These are phyloP conservation scores for Diadromus collaris DNA, from an alignment of 2,888 invertebrate genomes.

Conservation along the genomic window DNA sequence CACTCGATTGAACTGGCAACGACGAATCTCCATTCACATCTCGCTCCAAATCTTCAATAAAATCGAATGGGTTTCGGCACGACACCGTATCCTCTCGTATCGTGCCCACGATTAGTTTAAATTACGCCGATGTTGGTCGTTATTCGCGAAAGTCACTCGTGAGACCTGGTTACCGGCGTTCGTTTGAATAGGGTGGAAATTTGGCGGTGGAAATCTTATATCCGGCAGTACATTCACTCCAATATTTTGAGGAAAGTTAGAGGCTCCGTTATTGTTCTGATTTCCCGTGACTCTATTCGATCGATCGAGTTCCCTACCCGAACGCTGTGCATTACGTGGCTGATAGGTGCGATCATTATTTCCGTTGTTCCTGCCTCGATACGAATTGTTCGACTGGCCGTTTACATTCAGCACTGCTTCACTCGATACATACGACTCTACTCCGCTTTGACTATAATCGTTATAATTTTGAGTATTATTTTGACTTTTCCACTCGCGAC, in stretches of 20 bases:
- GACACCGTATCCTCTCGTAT: constrained; percentile 14
- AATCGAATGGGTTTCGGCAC: constrained; percentile 36
- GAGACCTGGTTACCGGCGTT: background rate
- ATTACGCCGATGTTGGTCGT: background rate
- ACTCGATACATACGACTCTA: background rate
- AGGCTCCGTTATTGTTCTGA: background rate
- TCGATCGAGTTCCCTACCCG: background rate
- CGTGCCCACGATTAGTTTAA: constrained; percentile 40
- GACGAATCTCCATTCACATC: constrained; percentile 12
- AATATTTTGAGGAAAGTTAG: background rate
- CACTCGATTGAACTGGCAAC: background rate
- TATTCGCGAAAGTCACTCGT: background rate
- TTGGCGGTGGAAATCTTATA: constrained; percentile 17
- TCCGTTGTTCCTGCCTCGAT: background rate
- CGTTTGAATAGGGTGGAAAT: background rate
- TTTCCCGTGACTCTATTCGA: background rate
- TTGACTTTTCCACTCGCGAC: background rate
- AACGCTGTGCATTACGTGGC: constrained; percentile 18
- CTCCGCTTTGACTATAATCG: background rate
- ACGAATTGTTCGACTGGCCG: background rate
- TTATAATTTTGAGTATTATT: background rate
- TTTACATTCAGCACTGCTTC: background rate
- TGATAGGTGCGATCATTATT: background rate
- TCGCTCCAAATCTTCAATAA: constrained; percentile 23
- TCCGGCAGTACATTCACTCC: background rate